Conservation (phyloP, 2,113 vertebrate genomes). For the Dendropsophus ebraccatus region DNA sequence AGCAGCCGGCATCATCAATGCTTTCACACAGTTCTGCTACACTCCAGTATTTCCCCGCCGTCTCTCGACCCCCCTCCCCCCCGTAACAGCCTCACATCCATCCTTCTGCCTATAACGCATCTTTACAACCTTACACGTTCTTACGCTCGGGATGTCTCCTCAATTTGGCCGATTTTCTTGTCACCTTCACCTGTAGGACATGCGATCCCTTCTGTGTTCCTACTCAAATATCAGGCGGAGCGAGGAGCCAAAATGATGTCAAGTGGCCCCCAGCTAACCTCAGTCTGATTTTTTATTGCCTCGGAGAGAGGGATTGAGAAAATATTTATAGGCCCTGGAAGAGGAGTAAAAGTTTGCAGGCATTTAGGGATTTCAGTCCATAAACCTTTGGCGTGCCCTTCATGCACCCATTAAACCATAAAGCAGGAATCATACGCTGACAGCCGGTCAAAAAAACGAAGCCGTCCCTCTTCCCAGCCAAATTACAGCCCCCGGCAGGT, state of each 20-base stretch:
- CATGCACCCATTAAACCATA: slow-evolving; percentile 58
- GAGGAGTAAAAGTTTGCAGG: slow-evolving; percentile 58
- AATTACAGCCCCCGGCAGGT: slow-evolving; percentile 49
- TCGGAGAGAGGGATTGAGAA: slow-evolving; percentile 58
- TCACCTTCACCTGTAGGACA: slow-evolving; percentile 58
- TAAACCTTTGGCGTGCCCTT: slow-evolving; percentile 59
- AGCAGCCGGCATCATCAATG: too few species aligned
- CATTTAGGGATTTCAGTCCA: slow-evolving; percentile 55
- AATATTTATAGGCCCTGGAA: slow-evolving; percentile 59
- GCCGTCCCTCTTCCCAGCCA: slow-evolving; percentile 27
- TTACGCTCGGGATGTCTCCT: background rate
- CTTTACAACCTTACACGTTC: slow-evolving; percentile 10
- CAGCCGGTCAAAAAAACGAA: slow-evolving; percentile 51
- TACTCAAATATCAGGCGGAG: slow-evolving; percentile 43
- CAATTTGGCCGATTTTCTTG: slow-evolving; percentile 1
- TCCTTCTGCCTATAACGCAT: background rate
- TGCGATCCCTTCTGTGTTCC: slow-evolving; percentile 41
- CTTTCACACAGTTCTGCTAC: too few species aligned
- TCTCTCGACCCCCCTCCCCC: background rate
- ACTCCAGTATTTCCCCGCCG: background rate
- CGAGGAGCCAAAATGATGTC: slow-evolving; percentile 57
- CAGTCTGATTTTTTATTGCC: slow-evolving; percentile 57
- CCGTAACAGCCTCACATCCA: background rate
- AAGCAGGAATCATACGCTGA: slow-evolving; percentile 53
- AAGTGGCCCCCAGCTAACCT: slow-evolving; percentile 58